Conservation (phyloP, 2,113 vertebrate genomes). For the Boleophthalmus pectinirostris region DNA sequence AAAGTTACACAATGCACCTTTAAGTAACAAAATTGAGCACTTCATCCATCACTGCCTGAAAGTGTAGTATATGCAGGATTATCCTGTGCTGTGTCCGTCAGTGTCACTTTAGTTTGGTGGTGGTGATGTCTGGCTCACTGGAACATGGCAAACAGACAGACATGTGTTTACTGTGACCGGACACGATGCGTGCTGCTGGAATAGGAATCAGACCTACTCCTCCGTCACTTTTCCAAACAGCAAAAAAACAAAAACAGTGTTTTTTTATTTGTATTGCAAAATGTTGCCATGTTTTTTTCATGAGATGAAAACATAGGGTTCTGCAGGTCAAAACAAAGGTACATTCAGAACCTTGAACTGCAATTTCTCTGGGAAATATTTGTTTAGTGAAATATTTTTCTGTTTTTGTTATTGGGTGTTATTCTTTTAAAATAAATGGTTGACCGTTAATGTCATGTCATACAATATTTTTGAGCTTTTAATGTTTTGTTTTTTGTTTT, state of each 20-base stretch:
- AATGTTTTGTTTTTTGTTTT: too few species aligned
- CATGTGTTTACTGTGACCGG: conserved; percentile 8
- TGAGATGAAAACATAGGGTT: background rate
- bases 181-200: conserved; percentile 12
- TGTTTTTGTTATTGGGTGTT: too few species aligned
- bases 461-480: background rate
- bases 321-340: background rate
- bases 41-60: too few species aligned
- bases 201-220: background rate
- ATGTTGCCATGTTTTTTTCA: background rate
- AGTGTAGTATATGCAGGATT: background rate
- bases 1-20: too few species aligned
- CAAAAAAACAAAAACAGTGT: background rate
- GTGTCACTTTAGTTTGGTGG: conserved; percentile 5
- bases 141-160: conserved; percentile 18
- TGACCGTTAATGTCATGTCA: background rate
- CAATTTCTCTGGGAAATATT: background rate
- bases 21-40: too few species aligned
- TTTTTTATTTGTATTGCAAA: background rate
- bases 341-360: too few species aligned
- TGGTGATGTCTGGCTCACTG: conserved; percentile 22
- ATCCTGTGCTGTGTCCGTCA: background rate
- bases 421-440: background rate
- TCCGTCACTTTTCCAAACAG: background rate
- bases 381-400: background rate